These are phyloP conservation scores for Lithophane ornitopus DNA, from an alignment of 2,888 invertebrate species.

Conservation along the genomic window DNA sequence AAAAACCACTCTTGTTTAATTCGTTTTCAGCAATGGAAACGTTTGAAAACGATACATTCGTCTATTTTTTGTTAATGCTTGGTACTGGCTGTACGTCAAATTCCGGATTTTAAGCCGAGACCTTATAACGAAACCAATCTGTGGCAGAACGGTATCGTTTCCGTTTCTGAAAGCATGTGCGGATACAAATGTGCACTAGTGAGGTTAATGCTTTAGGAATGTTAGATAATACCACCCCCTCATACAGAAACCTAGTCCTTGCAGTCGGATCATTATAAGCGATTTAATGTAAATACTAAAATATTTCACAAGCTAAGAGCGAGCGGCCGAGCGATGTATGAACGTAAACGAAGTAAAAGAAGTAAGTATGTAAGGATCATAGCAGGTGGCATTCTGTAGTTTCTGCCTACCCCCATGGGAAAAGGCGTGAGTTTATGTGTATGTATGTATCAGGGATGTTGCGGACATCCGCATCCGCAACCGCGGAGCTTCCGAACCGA, in stretches of 20 bases:
- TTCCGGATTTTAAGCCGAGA: not conserved
- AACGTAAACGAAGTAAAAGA: not conserved
- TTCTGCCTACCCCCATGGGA: not conserved
- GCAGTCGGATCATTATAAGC: not conserved
- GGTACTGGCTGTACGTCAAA: not conserved
- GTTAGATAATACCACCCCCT: not conserved
- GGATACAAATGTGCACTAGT: conserved; percentile 10
- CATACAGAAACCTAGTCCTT: not conserved
- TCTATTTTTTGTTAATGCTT: conserved; percentile 11
- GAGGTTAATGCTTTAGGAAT: not conserved
- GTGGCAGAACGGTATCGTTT: not conserved
- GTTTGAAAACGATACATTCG: conserved; percentile 12
- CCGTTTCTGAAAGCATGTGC: conserved; percentile 4
- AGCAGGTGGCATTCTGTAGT: not conserved
- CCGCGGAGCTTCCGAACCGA: too few species aligned
- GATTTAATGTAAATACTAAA: not conserved
- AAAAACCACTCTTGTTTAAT: conserved; percentile 8
- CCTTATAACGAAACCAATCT: conserved; percentile 42
- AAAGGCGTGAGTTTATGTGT: not conserved
- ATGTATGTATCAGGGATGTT: too few species aligned
- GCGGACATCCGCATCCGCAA: too few species aligned
- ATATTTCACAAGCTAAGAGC: not conserved
- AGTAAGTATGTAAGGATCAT: too few species aligned
- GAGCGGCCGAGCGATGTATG: not conserved
- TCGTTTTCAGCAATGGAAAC: not conserved